Base-by-base conservation (phyloP, 2,113 vertebrate genomes). In the Cranoglanis bouderius region DNA sequence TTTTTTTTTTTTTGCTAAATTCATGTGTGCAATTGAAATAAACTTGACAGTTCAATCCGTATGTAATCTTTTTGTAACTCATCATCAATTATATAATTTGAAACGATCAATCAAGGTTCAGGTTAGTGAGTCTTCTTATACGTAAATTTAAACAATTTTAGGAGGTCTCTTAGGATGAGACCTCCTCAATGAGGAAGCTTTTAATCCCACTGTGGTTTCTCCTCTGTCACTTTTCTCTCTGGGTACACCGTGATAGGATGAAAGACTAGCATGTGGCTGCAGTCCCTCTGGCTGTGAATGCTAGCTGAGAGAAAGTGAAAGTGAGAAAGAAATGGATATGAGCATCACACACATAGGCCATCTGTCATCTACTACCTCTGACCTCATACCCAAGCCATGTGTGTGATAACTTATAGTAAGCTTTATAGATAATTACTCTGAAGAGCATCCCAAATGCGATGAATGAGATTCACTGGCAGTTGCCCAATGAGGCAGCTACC, bases 171-270 rank as follows among this genome's bases (percentile, higher is more conserved):
- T 0, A 46, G 9, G 6, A 35, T n/a, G n/a, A n/a, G n/a, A n/a
- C n/a, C n/a, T n/a, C n/a, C n/a, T n/a, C 70, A 74, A 8, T 40
- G 65, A 38, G 32, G 16, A 38, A 89, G 89, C 82, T 63, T 85
- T 90, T 90, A 90, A 90, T 93, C 90, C 87, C 87, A 38, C 63
- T 87, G 84, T 82, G 84, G 9, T 92, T 90, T 13, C 77, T 80
- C 29, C 77, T 32, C 16, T 4, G 49, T 21, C 49, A 53, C 46
- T 53, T 32, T 53, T 38, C 77, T 53, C 49, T 53, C 75, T 49
- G 43, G 43, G 49, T 49, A 6, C 40, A 7, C 75, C 18, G 43
- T 6, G 26, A 51, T 51, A 18, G 46, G 26, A 78, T 29, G 43
- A 29, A 49, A 78, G 7, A 49, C 43, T 53, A 40, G 1, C 61